phyloP scores from a whole-genome alignment of 2,797 vertebrate genomes.

The Arctocebus calabarensis region DNA sequence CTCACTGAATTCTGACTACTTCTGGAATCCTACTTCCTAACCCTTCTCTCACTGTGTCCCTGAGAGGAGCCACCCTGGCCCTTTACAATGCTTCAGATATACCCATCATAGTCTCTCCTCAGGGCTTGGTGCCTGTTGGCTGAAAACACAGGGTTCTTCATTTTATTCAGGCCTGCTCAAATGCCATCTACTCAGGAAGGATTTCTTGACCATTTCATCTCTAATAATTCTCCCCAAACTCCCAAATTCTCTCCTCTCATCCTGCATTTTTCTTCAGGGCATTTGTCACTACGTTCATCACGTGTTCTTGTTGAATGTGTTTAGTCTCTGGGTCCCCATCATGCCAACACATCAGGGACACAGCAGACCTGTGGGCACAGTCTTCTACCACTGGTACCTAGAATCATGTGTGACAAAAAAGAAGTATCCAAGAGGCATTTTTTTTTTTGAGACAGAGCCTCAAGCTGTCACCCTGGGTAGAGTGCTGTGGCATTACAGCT shows the following conservation, averaged over 20 bases:
- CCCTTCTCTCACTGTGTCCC: background rate
- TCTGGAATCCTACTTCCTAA: background rate
- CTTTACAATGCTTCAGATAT: background rate
- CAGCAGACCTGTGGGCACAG: background rate
- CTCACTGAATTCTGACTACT: background rate
- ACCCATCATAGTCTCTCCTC: background rate
- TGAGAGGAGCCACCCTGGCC: background rate
- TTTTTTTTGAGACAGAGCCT: too few relatives aligned
- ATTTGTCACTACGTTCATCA: background rate
- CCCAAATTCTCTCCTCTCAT: background rate
- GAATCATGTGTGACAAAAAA: background rate
- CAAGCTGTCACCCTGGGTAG: too few relatives aligned
- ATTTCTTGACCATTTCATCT: background rate
- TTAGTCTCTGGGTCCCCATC: background rate
- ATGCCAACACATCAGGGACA: background rate
- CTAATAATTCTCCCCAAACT: background rate
- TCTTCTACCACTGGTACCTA: background rate
- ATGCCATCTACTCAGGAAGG: background rate
- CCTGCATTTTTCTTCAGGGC: background rate
- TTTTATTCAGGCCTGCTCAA: background rate
- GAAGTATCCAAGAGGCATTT: background rate
- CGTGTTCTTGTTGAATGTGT: background rate
- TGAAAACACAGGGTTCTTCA: background rate
- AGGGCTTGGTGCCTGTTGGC: background rate
- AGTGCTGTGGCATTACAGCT: too few relatives aligned